Evolutionary conservation across 1,140 invertebrate species (phyloP), one percentile per base, ranked within the genome.

Genomic region (Microplitis demolitor): DNA sequence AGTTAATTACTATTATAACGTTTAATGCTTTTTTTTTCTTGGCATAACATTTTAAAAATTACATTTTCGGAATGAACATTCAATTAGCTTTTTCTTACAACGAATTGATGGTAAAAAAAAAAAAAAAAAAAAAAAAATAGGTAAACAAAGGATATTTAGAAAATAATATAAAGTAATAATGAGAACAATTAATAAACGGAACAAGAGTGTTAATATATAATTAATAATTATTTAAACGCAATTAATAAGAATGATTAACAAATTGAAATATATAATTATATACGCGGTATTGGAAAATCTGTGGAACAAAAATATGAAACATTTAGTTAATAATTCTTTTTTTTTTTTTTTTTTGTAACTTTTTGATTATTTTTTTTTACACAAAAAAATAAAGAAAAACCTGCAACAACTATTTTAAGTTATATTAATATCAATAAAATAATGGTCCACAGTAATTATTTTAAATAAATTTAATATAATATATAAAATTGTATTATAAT

Each of bases 61-160:
- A 45, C 6, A 45, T 9, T 45, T 11, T 9, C 39, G 39, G 39
- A 45, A 45, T 45, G 6, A 45, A 45, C 39, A 45, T 45, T 45
- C 11, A 45, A 45, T 45, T 11, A 11, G 11, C 39, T 45, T 45
- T 5, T 31, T 31, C 8, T 53, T 76, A 75, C 50, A 50, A 31
- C 61, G 54, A 74, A 71, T 14, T 54, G n/a, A 63, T 58, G 14
- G 5, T 13, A 73, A 61, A 68, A 69, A 50, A 70, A 69, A 16
- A 56, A 63, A 66, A 33, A 33, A 73, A 74, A 73, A 76, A 64
- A 69, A 74, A 63, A 63, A 66, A 75, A 39, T 39, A 62, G 16
- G 2, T 5, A 33, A 64, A 67, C 24, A 67, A 35, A 71, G 72
- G 31, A 34, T 66, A 24, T 24, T 24, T 24, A 24, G 24, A 24